Base-by-base conservation (phyloP, 2,888 invertebrate species). In the Mycalesis mineus region DNA sequence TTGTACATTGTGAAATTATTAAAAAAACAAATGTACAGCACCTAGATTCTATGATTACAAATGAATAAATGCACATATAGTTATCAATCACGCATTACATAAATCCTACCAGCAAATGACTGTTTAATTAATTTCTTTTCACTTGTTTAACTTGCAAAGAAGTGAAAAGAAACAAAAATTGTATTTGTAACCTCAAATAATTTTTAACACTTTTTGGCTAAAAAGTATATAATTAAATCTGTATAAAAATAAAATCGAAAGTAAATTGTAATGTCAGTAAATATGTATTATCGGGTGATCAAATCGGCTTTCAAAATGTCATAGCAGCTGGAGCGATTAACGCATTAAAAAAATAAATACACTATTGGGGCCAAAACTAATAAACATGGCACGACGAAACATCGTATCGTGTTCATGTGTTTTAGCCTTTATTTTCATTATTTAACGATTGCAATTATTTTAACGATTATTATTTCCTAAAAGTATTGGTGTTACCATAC, bases 401-500 rank as follows among this genome's bases (percentile, higher is more conserved):
- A 22, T 5, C 5, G 22, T 22, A 22, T 22, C 22, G 22, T 22
- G 22, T 22, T 22, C 22, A 22, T 22, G 22, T 22, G 22, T 22
- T 22, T 22, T 22, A 5, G 5, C 22, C 22, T 5, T 22, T 45
- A 11, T 11, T 36, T 36, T 11, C 9, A 36, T 36, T 36, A 45
- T 13, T 33, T 14, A 8, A 7, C 6, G 48, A 31, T 45, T 14
- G 8, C 47, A 14, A 45, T 45, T 31, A 14, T 0, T 15, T 31
- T 11, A 44, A 13, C 47, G 31, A 45, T 45, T 31, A 31, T 14
- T 29, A 47, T 42, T 37, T 39, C 39, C 50, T n/a, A 48, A 48
- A 58, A 48, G 53, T 54, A 60, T 68, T 66, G 67, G 67, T 68
- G 67, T 67, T 65, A 59, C 63, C 60, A 61, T 64, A 59, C 44